Conservation (phyloP, 2,113 vertebrate genomes). For the Alaudala cheleensis region DNA sequence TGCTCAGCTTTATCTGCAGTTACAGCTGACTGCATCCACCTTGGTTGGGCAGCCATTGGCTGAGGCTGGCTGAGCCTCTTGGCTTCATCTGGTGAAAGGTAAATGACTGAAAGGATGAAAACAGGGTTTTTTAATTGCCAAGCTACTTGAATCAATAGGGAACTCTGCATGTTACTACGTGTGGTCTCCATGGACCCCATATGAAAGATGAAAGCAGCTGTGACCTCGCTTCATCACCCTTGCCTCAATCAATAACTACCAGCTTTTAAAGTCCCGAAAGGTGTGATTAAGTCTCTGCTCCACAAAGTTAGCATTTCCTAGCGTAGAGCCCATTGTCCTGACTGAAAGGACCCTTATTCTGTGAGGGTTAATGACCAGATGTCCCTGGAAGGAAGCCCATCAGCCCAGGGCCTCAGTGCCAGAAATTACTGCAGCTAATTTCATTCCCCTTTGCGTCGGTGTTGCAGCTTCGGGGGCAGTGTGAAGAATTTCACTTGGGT, state of each 20-base stretch:
- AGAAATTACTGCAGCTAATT: background rate
- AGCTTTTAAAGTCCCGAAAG: slow-evolving; percentile 58
- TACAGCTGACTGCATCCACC: background rate
- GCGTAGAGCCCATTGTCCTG: slow-evolving; percentile 23
- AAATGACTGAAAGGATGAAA: slow-evolving; percentile 25
- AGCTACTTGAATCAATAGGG: slow-evolving; percentile 44
- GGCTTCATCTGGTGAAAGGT: slow-evolving; percentile 20
- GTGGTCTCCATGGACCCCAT: slow-evolving; percentile 54
- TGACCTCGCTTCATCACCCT: slow-evolving; percentile 20
- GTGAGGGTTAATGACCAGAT: slow-evolving; percentile 53
- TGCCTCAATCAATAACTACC: slow-evolving; percentile 58
- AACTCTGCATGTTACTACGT: background rate
- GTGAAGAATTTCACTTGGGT: background rate
- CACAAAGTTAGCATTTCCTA: slow-evolving; percentile 10
- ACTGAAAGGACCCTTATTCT: slow-evolving; percentile 45
- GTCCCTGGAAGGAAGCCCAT: slow-evolving; percentile 49
- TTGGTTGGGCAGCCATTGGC: background rate
- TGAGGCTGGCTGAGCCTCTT: background rate
- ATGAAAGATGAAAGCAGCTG: slow-evolving; percentile 56
- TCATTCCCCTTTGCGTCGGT: background rate
- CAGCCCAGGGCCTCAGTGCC: background rate
- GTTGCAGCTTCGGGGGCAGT: background rate
- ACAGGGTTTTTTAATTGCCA: slow-evolving; percentile 45
- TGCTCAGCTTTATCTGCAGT: background rate
- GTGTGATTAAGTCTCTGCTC: slow-evolving; percentile 57